Evolutionary conservation across 2,888 invertebrate species (phyloP).

Genomic region (Eurytoma adleriae): DNA sequence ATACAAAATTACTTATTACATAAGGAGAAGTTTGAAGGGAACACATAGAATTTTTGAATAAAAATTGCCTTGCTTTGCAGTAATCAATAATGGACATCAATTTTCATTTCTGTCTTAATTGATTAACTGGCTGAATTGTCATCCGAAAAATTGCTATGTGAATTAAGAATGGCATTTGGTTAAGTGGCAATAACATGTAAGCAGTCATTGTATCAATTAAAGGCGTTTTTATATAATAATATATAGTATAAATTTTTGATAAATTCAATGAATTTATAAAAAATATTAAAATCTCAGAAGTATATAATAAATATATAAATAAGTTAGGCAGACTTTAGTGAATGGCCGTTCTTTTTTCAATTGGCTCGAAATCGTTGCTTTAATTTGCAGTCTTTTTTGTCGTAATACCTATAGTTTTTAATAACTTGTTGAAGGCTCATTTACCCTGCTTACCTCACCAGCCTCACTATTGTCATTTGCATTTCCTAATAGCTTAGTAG

Average conservation of each 20-base stretch:
- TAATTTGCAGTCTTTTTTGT: slow-evolving; percentile 51
- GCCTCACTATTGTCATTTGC: slow-evolving; percentile 10
- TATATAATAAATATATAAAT: slow-evolving; percentile 28
- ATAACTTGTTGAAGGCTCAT: slow-evolving; percentile 53
- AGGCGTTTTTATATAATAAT: neutral
- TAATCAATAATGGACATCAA: no score
- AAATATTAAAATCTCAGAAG: slow-evolving; percentile 28
- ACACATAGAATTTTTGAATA: no score
- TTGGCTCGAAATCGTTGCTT: slow-evolving; percentile 46
- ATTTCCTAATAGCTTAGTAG: slow-evolving; percentile 18
- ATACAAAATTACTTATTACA: no score
- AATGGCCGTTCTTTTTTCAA: slow-evolving; percentile 12
- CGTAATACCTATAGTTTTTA: neutral
- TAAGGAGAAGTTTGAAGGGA: no score
- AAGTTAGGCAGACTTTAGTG: no score
- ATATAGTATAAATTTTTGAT: slow-evolving; percentile 10
- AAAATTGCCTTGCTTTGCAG: no score
- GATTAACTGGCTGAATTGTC: no score
- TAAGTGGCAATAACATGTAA: neutral
- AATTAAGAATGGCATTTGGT: neutral
- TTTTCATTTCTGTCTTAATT: no score
- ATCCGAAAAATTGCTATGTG: no score
- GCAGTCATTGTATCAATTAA: neutral
- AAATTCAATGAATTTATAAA: slow-evolving; percentile 26
- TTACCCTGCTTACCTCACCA: neutral